phyloP scores from a whole-genome alignment of 2,797 vertebrate genomes.

The Helarctos malayanus region DNA sequence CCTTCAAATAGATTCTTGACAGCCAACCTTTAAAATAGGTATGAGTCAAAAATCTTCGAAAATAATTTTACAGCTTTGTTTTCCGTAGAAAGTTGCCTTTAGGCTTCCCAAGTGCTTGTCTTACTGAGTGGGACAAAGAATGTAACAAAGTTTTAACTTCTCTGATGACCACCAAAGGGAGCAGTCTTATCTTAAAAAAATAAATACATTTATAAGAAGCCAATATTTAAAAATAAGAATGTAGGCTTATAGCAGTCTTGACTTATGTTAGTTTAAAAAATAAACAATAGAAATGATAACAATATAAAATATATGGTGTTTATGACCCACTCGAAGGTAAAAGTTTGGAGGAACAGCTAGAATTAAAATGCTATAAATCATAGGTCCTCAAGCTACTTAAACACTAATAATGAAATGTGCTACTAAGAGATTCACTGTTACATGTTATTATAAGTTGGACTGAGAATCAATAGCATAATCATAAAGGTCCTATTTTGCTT shows the following conservation, averaged over 20 bases:
- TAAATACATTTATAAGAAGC: neutral
- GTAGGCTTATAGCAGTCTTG: neutral
- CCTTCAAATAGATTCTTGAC: neutral
- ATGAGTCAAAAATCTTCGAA: constrained; percentile 46
- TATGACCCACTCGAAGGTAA: constrained; percentile 28
- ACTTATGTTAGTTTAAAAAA: constrained; percentile 42
- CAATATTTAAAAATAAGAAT: constrained; percentile 37
- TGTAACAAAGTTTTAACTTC: neutral
- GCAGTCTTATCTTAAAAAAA: constrained; percentile 27
- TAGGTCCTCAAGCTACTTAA: neutral
- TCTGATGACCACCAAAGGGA: constrained; percentile 29
- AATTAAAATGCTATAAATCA: constrained; percentile 1
- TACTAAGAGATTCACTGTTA: neutral
- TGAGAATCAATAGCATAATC: constrained; percentile 47
- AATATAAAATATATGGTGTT: neutral
- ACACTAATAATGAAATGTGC: constrained; percentile 43
- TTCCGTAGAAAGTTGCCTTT: constrained; percentile 49
- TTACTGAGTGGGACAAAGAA: neutral
- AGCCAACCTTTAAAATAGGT: neutral
- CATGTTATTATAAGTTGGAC: neutral
- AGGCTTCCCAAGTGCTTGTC: neutral
- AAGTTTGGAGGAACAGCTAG: constrained; percentile 10
- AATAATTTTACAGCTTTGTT: constrained; percentile 59
- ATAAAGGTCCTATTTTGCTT: constrained; percentile 62
- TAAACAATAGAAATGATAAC: neutral